These are phyloP conservation scores for Crenichthys baileyi DNA, from an alignment of 2,797 vertebrate species.

Conservation along the genomic window DNA sequence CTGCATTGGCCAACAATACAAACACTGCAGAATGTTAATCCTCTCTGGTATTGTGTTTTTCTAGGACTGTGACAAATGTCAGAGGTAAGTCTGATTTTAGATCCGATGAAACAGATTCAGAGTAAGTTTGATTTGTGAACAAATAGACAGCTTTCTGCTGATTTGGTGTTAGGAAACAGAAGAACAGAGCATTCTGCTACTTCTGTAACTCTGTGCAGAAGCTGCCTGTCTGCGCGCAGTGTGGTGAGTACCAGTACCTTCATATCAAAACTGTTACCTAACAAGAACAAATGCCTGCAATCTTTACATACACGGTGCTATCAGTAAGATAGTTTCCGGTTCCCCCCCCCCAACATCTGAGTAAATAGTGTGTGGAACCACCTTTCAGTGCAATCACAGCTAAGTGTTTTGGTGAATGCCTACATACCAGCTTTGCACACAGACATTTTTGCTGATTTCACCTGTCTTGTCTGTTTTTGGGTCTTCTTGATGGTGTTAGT, in stretches of 20 bases:
- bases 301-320: no score
- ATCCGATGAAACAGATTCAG: not conserved
- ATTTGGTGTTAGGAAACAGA: slow-evolving; percentile 87
- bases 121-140: not conserved
- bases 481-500: no score
- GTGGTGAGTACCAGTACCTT: slow-evolving; percentile 85
- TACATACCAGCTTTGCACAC: no score
- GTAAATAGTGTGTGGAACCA: no score
- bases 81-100: slow-evolving; percentile 83
- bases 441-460: no score
- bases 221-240: slow-evolving; percentile 94
- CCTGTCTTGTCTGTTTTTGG: no score
- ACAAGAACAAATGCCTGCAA: no score
- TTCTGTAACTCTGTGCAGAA: slow-evolving; percentile 96
- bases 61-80: slow-evolving; percentile 98
- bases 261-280: not conserved
- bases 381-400: no score
- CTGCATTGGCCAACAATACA: not conserved
- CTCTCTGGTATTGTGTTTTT: slow-evolving; percentile 61
- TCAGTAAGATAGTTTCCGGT: no score
- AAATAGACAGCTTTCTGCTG: not conserved
- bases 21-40: not conserved
- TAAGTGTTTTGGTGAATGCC: no score
- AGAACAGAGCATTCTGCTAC: slow-evolving; percentile 98
- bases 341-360: no score